phyloP scores from a whole-genome alignment of 2,113 vertebrate genomes.

The Aegypius monachus region DNA sequence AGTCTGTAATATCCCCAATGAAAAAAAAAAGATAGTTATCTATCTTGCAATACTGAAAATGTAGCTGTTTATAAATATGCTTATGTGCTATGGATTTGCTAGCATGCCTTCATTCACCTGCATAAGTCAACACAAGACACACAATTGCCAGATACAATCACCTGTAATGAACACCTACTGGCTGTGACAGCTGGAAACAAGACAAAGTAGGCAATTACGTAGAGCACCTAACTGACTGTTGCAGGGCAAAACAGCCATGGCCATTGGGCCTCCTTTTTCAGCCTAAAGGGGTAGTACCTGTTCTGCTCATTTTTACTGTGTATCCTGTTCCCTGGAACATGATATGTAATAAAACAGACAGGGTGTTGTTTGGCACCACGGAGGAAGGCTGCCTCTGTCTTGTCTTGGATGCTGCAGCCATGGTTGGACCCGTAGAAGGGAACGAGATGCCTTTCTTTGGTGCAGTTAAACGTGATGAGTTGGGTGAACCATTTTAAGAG shows the following conservation, averaged over 20 bases:
- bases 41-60: neutral
- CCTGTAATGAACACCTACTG: neutral
- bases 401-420: neutral
- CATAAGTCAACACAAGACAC: neutral
- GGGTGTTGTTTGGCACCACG: neutral
- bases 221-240: accelerated
- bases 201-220: neutral
- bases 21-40: neutral
- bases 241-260: neutral
- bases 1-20: neutral
- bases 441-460: neutral
- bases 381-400: neutral
- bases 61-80: neutral
- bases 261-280: accelerated
- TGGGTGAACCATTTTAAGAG: neutral
- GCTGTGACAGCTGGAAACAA: neutral
- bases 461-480: neutral
- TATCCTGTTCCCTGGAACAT: neutral
- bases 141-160: neutral
- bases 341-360: neutral
- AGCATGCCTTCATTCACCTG: neutral
- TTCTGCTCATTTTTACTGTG: neutral
- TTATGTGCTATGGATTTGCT: neutral
- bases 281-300: neutral
- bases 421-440: accelerated